phyloP scores from a whole-genome alignment of 2,113 vertebrate genomes.

The Muntiacus reevesi region DNA sequence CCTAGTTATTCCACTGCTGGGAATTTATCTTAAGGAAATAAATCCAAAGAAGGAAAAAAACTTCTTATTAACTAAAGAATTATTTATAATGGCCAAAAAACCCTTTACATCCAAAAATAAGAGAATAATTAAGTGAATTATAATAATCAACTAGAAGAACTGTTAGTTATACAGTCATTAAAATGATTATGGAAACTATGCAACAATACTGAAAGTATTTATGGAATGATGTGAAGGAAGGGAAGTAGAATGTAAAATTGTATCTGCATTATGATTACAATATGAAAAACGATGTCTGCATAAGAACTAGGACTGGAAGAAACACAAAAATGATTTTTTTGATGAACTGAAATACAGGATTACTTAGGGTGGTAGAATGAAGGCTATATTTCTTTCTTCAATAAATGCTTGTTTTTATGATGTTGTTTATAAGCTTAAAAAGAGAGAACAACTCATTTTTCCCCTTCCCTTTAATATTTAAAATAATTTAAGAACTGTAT shows the following conservation, averaged over 20 bases:
- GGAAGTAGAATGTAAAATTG: not conserved
- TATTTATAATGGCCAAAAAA: not conserved
- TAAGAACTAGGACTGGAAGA: not conserved
- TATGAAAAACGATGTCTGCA: not conserved
- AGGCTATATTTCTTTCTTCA: not conserved
- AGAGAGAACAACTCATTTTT: not conserved
- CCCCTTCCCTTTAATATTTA: not conserved
- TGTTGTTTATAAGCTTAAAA: constrained; percentile 21
- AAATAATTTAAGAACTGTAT: not conserved
- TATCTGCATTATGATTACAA: not conserved
- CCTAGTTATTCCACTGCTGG: constrained; percentile 6
- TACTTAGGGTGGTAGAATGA: not conserved
- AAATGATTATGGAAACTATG: constrained; percentile 38
- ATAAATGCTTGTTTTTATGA: not conserved
- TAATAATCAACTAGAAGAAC: not conserved
- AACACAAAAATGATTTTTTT: not conserved
- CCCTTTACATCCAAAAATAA: not conserved
- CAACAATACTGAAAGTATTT: constrained; percentile 20
- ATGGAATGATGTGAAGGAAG: not conserved
- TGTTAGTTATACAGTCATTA: not conserved
- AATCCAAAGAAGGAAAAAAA: not conserved
- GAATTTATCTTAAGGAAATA: constrained; percentile 53
- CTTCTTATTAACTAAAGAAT: constrained; percentile 30
- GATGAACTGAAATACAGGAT: not conserved
- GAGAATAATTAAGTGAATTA: constrained; percentile 33